Base-by-base conservation (phyloP, 2,113 vertebrate species). In the Diadophis punctatus region DNA sequence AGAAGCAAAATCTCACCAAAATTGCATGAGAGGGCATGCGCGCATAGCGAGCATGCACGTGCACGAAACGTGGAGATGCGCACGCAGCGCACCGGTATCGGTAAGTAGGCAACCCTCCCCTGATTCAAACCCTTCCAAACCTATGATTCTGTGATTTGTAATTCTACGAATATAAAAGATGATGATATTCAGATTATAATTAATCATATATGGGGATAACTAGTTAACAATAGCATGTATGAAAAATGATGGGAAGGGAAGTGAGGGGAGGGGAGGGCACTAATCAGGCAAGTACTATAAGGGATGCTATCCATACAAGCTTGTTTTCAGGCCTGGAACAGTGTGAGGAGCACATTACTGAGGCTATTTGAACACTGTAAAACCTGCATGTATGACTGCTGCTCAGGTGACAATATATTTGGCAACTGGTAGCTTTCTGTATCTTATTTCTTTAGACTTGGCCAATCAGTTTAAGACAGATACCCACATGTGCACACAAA, bases 371-470 rank as follows among this genome's bases (percentile, higher is more conserved):
- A 90, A 95, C 95, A 96, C 91, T 93, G 88, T 46, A 94, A 93
- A 94, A 87, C 93, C 89, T 95, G 91, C 93, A 94, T 92, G 90
- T 88, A 86, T 95, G 93, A 95, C 90, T 74, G 93, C 91, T 90
- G 92, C 96, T 96, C 94, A 96, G 84, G 96, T 96, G 63, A 95
- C 91, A 89, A 60, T 91, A 90, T 93, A 91, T 94, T 68, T 91
- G 88, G 68, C 94, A 96, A 49, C 87, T 93, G 51, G 90, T 92
- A 94, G 87, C 92, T 95, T 93, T 92, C 93, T 92, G 93, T 90
- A 25, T 90, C 95, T 49, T 86, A 2, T 74, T 92, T 96, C 90
- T 89, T 94, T 94, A 90, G 10, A 52, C n/a, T 92, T 74, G 34
- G 92, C 90, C 90, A 95, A 84, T 86, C 93, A 85, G 56, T 94